Evolutionary conservation across 2,113 vertebrate genomes (phyloP).

Genomic region (Carassius carassius): DNA sequence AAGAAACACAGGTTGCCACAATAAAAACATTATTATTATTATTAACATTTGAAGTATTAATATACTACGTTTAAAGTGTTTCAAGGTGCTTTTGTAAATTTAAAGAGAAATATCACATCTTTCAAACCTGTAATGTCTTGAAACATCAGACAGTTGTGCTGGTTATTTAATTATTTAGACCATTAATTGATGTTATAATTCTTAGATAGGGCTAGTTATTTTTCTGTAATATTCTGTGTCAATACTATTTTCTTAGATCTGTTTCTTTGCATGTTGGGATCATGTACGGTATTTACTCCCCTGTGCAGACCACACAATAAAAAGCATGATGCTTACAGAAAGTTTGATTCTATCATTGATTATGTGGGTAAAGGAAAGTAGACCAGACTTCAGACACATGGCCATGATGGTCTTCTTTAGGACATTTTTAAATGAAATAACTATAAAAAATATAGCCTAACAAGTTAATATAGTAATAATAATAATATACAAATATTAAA

Average conservation of each 20-base stretch:
- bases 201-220: background rate
- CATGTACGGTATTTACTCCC: background rate
- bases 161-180: background rate
- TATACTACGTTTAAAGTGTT: background rate
- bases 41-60: background rate
- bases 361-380: background rate
- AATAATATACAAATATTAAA: no score
- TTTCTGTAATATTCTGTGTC: background rate
- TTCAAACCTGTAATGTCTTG: background rate
- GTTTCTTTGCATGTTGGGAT: conserved; percentile 5
- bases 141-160: background rate
- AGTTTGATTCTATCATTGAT: background rate
- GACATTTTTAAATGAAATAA: no score
- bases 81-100: conserved; percentile 27
- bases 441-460: no score
- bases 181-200: background rate
- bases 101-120: conserved; percentile 26
- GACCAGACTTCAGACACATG: background rate
- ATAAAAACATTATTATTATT: background rate
- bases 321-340: background rate
- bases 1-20: background rate
- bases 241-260: background rate
- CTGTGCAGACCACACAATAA: background rate
- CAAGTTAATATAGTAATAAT: no score
- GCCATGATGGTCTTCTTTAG: background rate